These are phyloP conservation scores for Thamnophis sirtalis DNA, from an alignment of 2,113 vertebrate genomes.

Conservation along the genomic window DNA sequence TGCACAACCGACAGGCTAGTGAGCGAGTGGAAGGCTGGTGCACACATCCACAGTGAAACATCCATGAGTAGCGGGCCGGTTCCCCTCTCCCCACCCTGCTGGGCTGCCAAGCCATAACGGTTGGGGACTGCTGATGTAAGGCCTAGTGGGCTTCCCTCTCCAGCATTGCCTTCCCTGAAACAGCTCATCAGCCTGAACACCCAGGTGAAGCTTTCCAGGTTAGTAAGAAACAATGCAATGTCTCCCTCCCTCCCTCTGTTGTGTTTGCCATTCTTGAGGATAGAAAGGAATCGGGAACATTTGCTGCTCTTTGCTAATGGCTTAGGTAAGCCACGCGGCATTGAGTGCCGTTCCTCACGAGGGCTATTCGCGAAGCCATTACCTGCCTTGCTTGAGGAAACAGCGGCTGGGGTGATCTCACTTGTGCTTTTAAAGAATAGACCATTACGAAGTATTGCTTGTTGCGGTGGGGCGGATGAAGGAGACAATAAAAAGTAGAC, in stretches of 20 bases:
- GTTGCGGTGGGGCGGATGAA: not conserved
- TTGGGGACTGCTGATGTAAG: not conserved
- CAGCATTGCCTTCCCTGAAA: not conserved
- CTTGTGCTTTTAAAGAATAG: constrained; percentile 1
- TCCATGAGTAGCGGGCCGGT: not conserved
- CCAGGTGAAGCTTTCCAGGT: constrained; percentile 19
- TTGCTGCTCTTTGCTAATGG: constrained; percentile 34
- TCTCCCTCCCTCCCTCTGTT: not conserved
- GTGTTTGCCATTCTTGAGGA: not conserved
- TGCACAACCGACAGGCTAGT: not conserved
- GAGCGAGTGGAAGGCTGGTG: no score
- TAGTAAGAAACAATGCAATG: constrained; percentile 11
- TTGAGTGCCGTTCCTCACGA: constrained; percentile 30
- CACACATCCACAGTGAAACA: not conserved
- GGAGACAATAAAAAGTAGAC: not conserved
- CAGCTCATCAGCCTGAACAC: not conserved
- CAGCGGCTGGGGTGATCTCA: constrained; percentile 39
- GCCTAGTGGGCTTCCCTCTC: not conserved
- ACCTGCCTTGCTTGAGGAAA: constrained; percentile 48
- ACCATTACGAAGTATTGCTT: not conserved
- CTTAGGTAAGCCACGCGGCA: constrained; percentile 26
- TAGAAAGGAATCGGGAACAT: constrained; percentile 17
- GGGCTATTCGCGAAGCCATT: constrained; percentile 38
- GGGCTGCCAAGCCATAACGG: not conserved
- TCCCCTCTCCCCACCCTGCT: not conserved